Evolutionary conservation across 2,113 vertebrate genomes (phyloP), one percentile per base, ranked within the genome.

Genomic region (Gadus macrocephalus): DNA sequence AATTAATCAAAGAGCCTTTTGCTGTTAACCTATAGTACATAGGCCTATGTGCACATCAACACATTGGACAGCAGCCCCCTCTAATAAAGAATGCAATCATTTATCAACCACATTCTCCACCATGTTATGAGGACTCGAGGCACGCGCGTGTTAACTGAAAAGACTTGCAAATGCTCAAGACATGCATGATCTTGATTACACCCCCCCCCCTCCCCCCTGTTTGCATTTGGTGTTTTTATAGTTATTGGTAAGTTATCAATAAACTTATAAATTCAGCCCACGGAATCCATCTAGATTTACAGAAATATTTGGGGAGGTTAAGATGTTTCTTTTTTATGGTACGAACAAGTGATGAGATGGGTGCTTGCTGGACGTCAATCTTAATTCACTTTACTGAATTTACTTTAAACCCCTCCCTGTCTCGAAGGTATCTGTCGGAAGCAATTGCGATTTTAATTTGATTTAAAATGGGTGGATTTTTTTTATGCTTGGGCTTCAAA

Each of bases 111-210:
- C 22, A 62, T 63, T 25, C 53, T 61, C 19, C 42, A 20, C 22
- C 31, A 9, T 12, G 1, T 49, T 70, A 17, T 63, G 20, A 70
- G 28, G 58, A 16, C 56, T 25, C 56, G 64, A 64, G 9, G 68
- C 65, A 53, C 62, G 27, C 78, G 86, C 77, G 59, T 88, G 89
- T 91, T 91, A 90, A 91, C 88, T 92, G 91, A 91, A 93, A 91
- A 91, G 90, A 91, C 90, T 91, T 91, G 90, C 90, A 92, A 91
- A 91, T 87, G 89, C 91, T 92, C 86, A 72, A 70, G 82, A 84
- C 86, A 86, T 92, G 92, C 89, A 90, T 92, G 88, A 85, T 75
- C 38, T 86, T 76, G 80, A 82, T 78, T 74, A 88, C 74, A 83
- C 79, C 85, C 73, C 86, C 85, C 85, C 82, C 74, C 85, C 79